These are phyloP conservation scores for Montipora foliosa DNA, from an alignment of 64 coral and sea anemone genomes.

Conservation along the genomic window DNA sequence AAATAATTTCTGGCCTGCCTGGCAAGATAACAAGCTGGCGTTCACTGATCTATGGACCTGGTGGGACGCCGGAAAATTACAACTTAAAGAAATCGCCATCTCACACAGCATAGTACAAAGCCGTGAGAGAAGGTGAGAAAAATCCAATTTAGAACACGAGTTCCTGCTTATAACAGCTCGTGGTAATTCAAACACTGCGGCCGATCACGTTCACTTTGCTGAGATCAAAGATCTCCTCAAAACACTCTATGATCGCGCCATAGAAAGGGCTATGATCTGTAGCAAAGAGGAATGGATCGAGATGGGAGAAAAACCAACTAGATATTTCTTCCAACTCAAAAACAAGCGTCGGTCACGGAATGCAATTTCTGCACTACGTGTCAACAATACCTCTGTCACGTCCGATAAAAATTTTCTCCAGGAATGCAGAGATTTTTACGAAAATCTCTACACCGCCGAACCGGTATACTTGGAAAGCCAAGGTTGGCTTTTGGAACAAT, in stretches of 20 bases:
- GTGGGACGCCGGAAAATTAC: conserved; percentile 16
- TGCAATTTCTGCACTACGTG: too few relatives aligned
- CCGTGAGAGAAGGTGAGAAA: not conserved
- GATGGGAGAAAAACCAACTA: too few relatives aligned
- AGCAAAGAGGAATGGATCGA: too few relatives aligned
- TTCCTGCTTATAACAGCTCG: not conserved
- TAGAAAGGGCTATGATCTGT: not conserved
- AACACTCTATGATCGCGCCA: not conserved
- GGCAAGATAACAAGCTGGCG: not conserved
- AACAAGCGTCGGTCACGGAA: too few relatives aligned
- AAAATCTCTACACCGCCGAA: too few relatives aligned
- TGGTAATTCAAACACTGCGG: not conserved
- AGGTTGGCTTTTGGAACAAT: too few relatives aligned
- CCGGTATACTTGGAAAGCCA: too few relatives aligned
- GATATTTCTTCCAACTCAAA: too few relatives aligned
- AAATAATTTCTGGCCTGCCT: not conserved
- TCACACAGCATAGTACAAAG: not conserved
- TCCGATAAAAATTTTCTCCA: too few relatives aligned
- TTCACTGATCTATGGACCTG: not conserved
- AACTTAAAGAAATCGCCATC: conserved; percentile 11
- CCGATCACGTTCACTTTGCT: not conserved
- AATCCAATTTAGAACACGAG: not conserved
- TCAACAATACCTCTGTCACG: too few relatives aligned
- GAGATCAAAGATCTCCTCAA: conserved; percentile 20
- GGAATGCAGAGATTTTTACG: too few relatives aligned